Conservation (phyloP, 2,797 vertebrate species). For the Megalops cyprinoides region DNA sequence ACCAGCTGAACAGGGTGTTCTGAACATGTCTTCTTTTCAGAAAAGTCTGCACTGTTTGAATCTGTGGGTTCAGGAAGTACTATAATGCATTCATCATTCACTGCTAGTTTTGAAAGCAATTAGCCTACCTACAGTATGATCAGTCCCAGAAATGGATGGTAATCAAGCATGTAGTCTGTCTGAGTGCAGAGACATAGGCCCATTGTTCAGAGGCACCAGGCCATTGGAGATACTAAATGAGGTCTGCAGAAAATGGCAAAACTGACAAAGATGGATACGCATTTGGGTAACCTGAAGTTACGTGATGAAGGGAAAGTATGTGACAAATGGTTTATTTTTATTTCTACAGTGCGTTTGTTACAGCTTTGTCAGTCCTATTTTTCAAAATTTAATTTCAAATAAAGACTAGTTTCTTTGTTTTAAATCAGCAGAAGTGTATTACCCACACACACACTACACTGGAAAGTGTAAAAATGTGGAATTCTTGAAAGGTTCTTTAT, state of each 20-base stretch:
- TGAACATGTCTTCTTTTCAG: no score
- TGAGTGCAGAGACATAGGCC: constrained; percentile 40
- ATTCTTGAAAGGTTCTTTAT: no score
- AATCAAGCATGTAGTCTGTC: no score
- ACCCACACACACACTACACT: no score
- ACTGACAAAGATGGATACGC: not conserved
- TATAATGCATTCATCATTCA: constrained; percentile 45
- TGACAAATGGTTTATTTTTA: not conserved
- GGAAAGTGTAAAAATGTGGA: no score
- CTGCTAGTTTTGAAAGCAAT: no score
- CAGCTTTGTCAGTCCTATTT: not conserved
- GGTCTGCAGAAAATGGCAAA: not conserved
- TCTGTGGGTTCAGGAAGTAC: no score
- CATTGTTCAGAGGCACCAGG: not conserved
- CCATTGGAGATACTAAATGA: constrained; percentile 1
- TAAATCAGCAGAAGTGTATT: no score
- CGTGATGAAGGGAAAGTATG: not conserved
- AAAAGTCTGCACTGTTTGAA: no score
- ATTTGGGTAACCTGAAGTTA: not conserved
- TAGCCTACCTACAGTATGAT: no score
- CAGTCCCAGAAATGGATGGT: no score
- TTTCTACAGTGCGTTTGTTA: not conserved
- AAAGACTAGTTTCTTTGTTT: not conserved
- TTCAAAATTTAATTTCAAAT: not conserved
- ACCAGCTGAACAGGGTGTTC: no score